Percentiles rank a stretch among this genome's conserved stretches.
Evolutionary conservation across 1,140 invertebrate genomes (phyloP).

Genomic region (Sitophilus oryzae): DNA sequence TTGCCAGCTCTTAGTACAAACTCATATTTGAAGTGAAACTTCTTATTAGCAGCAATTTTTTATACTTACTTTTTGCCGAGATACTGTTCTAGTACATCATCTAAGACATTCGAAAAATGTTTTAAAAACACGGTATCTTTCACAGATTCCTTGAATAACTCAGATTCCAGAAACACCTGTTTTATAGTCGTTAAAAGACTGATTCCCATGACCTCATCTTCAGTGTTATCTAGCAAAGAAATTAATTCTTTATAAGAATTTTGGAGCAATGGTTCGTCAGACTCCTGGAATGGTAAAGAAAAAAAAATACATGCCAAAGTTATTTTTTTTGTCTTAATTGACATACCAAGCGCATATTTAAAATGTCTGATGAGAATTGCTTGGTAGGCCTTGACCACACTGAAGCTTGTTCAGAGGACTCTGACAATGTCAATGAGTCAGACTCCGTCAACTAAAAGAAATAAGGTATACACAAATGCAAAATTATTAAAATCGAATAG

Average conservation of each 20-base stretch:
- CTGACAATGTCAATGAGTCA: constrained; percentile 8
- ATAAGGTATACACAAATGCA: background rate
- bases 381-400: constrained; percentile 22
- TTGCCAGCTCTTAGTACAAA: too few relatives aligned
- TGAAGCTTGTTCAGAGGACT: constrained; percentile 18
- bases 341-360: constrained; percentile 18
- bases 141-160: constrained; percentile 28
- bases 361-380: constrained; percentile 15
- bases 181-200: constrained; percentile 31
- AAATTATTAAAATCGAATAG: background rate
- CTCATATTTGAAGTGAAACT: background rate
- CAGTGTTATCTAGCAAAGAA: constrained; percentile 29
- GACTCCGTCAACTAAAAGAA: constrained; percentile 12
- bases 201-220: constrained; percentile 29
- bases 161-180: constrained; percentile 32
- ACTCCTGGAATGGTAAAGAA: constrained; percentile 9
- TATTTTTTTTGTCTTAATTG: too few relatives aligned
- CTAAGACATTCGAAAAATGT: constrained; percentile 35
- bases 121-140: constrained; percentile 35
- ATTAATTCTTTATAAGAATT: constrained; percentile 28
- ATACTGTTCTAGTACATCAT: constrained; percentile 34
- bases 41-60: background rate
- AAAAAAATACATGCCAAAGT: too few relatives aligned
- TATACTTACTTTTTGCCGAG: constrained; percentile 36
- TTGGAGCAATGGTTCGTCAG: constrained; percentile 18